A percentile compares a stretch with the other conserved stretches of the same genome.
Conservation (phyloP, 2,113 vertebrate genomes). For the Trochalopteron elliotii region DNA sequence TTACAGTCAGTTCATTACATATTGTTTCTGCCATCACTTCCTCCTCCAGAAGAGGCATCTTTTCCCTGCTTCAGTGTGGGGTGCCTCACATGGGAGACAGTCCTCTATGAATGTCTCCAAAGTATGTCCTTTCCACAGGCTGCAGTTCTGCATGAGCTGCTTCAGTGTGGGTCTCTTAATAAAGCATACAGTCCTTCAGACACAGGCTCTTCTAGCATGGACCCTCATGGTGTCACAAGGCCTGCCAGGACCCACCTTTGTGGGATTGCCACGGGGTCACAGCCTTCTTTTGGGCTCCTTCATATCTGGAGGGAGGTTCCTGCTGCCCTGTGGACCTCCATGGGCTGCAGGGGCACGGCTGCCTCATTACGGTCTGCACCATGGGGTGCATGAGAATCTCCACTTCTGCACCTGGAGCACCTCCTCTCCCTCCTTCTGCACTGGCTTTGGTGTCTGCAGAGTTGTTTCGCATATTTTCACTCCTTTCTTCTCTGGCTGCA, state of each 20-base stretch:
- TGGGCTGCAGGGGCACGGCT: not conserved
- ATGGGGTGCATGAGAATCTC: not conserved
- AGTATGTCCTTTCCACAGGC: not conserved
- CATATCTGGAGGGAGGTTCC: not conserved
- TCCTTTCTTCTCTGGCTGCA: not conserved
- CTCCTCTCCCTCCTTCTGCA: not conserved
- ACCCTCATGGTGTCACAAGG: not conserved
- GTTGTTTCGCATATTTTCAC: not conserved
- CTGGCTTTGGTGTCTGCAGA: not conserved
- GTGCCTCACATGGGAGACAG: not conserved
- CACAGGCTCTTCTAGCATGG: not conserved
- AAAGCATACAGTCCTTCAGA: not conserved
- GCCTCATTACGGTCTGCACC: not conserved
- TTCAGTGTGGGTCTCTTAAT: not conserved
- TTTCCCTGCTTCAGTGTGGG: not conserved
- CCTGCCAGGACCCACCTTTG: not conserved
- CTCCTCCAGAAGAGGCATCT: not conserved
- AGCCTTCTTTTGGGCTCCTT: not conserved
- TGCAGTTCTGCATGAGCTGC: not conserved
- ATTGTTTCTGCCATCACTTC: not conserved
- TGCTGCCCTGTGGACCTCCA: not conserved
- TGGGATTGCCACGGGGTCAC: not conserved
- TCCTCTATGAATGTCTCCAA: not conserved
- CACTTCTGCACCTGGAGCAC: not conserved
- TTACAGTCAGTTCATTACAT: not conserved